Conservation (phyloP, 2,797 vertebrate genomes). For the Nyctalus aviator region DNA sequence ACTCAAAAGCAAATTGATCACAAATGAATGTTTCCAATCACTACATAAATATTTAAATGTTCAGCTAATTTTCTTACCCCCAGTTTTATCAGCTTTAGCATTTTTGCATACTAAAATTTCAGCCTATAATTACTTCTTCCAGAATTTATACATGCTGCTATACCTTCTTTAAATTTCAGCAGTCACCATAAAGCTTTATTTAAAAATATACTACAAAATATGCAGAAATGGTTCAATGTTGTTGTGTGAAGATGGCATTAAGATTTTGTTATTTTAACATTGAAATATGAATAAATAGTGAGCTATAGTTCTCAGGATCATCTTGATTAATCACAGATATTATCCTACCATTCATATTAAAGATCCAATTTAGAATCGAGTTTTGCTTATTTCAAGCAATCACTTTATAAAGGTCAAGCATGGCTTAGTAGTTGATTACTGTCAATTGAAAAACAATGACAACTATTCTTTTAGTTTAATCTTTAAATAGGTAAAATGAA, state of each 20-base stretch:
- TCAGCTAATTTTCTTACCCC: background rate
- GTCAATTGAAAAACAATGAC: constrained; percentile 6
- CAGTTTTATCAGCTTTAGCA: constrained; percentile 55
- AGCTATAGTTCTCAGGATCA: background rate
- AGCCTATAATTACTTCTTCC: constrained; percentile 16
- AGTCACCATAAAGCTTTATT: background rate
- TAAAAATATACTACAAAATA: background rate
- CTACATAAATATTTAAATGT: constrained; percentile 31
- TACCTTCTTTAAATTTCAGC: background rate
- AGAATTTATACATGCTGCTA: background rate
- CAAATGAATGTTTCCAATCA: constrained; percentile 50
- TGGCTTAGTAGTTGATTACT: constrained; percentile 9
- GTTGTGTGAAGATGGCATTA: background rate
- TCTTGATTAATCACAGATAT: constrained; percentile 43
- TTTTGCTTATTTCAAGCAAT: constrained; percentile 64
- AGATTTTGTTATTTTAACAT: constrained; percentile 53
- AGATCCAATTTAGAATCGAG: constrained; percentile 11
- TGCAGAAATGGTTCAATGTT: constrained; percentile 43
- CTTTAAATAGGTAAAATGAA: constrained; percentile 53
- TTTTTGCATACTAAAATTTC: constrained; percentile 13
- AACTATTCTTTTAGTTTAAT: background rate
- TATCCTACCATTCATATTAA: constrained; percentile 25
- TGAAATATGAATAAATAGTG: constrained; percentile 29
- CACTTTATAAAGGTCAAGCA: constrained; percentile 49
- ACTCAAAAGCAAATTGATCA: constrained; percentile 17